Evolutionary conservation across 2,113 vertebrate genomes (phyloP), one percentile per base, ranked within the genome.

Genomic region (Paraplagusia blochii): DNA sequence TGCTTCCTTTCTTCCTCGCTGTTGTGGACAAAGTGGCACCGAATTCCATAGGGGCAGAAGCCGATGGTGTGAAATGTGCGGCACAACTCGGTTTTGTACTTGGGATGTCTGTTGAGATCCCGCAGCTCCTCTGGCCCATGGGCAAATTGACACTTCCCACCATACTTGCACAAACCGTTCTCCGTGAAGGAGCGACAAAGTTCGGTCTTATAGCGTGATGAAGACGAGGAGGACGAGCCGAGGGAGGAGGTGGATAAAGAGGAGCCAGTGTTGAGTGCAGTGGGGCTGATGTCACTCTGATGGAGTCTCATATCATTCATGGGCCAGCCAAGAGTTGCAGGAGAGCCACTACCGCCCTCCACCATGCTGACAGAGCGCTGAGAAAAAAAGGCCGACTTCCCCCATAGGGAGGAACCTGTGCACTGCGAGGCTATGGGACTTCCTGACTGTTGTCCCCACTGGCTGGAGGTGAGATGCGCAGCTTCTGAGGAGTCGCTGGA

Each of bases 11-110:
- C 88, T 9, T 95, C 94, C 53, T 92, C 90, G 0, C 50, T 71
- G 80, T 91, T 91, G 87, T 96, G 94, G 63, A 95, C 92, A 75
- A 96, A 96, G 76, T 96, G 94, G 80, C 94, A 96, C 44, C 94
- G 92, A 1, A 92, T 90, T 17, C 94, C 94, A 0, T 96, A 96
- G 5, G 94, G 94, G 44, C 94, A 96, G 79, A 92, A 89, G 59
- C 94, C 94, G 8, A 93, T 89, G 56, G 90, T 89, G 84, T 94
- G 93, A 84, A 94, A 95, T 7, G 94, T 96, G 60, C 92, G 94
- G 52, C 94, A 96, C 4, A 89, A 89, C 79, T 94, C 94, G 0
- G 94, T 96, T 80, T 96, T 96, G 83, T 95, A 96, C 44, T 95
- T 95, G 1, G 94, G 94, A 59, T 96, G 94, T 13, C 94, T 86